phyloP scores from a whole-genome alignment of 1,140 invertebrate genomes.

The Pectinophora gossypiella region DNA sequence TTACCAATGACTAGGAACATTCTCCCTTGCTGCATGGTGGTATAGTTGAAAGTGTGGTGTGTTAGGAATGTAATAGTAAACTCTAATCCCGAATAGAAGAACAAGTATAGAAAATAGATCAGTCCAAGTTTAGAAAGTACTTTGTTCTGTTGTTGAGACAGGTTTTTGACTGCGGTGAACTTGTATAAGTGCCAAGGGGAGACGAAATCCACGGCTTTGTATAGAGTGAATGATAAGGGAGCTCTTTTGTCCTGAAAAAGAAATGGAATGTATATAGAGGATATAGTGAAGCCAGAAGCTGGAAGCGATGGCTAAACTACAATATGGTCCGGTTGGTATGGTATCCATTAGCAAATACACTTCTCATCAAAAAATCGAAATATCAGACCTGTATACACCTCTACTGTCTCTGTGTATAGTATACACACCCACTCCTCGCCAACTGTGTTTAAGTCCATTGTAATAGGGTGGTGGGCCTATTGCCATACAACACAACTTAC shows the following conservation, averaged over 20 bases:
- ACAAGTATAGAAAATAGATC: conserved; percentile 96
- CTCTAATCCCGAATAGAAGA: conserved; percentile 97
- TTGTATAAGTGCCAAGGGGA: conserved; percentile 76
- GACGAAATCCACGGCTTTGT: conserved; percentile 83
- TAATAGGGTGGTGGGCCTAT: too few species aligned
- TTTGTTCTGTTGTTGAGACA: conserved; percentile 76
- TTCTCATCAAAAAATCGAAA: too few species aligned
- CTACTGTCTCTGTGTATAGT: too few species aligned
- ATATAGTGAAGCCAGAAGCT: too few species aligned
- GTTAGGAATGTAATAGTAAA: conserved; percentile 98
- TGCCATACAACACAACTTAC: too few species aligned
- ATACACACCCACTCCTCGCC: too few species aligned
- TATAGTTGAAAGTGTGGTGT: conserved; percentile 93
- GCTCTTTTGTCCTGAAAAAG: conserved; percentile 81
- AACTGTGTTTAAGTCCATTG: too few species aligned
- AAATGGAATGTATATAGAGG: too few species aligned
- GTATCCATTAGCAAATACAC: too few species aligned
- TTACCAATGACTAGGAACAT: conserved; percentile 96
- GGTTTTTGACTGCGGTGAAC: conserved; percentile 79
- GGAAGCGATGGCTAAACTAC: too few species aligned
- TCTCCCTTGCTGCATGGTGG: conserved; percentile 96
- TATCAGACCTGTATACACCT: too few species aligned
- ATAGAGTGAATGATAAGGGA: conserved; percentile 80
- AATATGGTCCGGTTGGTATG: too few species aligned
- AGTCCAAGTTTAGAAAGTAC: conserved; percentile 85